phyloP scores from a whole-genome alignment of 2,888 invertebrate genomes.

The Mythimna albipuncta region DNA sequence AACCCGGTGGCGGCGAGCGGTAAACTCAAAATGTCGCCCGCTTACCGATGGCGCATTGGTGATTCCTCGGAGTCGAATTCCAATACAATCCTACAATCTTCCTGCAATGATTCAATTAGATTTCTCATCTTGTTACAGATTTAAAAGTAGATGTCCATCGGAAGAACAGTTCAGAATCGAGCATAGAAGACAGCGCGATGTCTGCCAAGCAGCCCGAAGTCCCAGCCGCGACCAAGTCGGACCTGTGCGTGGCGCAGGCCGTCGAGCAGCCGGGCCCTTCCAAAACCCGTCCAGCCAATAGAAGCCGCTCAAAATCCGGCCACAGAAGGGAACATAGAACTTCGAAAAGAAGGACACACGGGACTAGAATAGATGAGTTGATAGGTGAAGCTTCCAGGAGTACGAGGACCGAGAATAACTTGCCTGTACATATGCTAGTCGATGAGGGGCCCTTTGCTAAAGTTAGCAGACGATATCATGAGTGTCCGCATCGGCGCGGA shows the following conservation, averaged over 20 bases:
- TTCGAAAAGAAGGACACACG: slow-evolving; percentile 79
- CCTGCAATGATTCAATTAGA: background rate
- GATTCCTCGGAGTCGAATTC: too few species aligned
- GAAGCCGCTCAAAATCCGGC: slow-evolving; percentile 78
- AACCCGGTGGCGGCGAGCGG: too few species aligned
- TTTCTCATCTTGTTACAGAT: slow-evolving; percentile 89
- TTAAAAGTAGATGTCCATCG: slow-evolving; percentile 98
- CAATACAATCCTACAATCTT: too few species aligned
- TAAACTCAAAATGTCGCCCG: too few species aligned
- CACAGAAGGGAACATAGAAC: slow-evolving; percentile 81
- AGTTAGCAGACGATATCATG: slow-evolving; percentile 85
- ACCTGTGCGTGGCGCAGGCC: slow-evolving; percentile 81
- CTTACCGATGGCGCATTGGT: too few species aligned
- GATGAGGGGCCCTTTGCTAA: slow-evolving; percentile 88
- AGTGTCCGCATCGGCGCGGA: slow-evolving; percentile 82
- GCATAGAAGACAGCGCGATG: slow-evolving; percentile 92
- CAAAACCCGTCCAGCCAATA: slow-evolving; percentile 77
- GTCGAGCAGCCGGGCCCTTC: slow-evolving; percentile 78
- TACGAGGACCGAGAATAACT: slow-evolving; percentile 75
- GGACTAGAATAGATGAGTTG: slow-evolving; percentile 82
- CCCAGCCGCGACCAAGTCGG: slow-evolving; percentile 81
- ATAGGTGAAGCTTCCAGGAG: slow-evolving; percentile 81
- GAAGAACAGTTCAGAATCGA: slow-evolving; percentile 97
- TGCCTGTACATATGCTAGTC: slow-evolving; percentile 81
- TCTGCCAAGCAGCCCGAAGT: slow-evolving; percentile 84